phyloP scores from a whole-genome alignment of 2,113 vertebrate genomes.

The Aplodontia rufa region DNA sequence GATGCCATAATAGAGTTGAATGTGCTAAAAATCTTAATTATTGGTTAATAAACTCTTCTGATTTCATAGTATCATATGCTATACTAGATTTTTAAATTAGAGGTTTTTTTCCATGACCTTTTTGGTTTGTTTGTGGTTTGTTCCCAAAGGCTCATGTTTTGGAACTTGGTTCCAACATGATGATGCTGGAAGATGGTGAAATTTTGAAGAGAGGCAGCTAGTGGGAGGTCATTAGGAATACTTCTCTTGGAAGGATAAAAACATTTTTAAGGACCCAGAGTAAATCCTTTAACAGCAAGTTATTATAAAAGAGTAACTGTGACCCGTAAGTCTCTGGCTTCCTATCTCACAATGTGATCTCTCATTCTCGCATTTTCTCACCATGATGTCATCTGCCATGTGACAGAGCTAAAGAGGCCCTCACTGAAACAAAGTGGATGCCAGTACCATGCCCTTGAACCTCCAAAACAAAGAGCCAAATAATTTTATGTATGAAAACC shows the following conservation, averaged over 20 bases:
- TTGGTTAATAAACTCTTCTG: background rate
- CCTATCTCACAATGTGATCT: background rate
- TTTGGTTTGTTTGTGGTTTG: background rate
- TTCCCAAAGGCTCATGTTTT: too few species aligned
- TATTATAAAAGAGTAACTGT: background rate
- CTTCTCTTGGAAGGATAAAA: background rate
- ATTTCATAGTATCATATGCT: background rate
- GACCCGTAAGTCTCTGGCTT: background rate
- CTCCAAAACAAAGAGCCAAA: background rate
- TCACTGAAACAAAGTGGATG: background rate
- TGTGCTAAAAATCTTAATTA: background rate
- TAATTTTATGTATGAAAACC: background rate
- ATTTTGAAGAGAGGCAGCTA: background rate
- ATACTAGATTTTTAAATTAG: background rate
- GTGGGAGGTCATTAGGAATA: background rate
- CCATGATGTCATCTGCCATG: background rate
- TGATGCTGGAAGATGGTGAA: background rate
- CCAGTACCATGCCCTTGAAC: background rate
- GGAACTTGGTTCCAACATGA: background rate
- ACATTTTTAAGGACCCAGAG: background rate
- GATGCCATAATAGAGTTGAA: background rate
- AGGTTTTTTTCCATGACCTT: background rate
- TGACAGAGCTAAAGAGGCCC: background rate
- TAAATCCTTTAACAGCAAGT: too few species aligned
- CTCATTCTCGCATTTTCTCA: background rate